Evolutionary conservation across 2,888 invertebrate species (phyloP).

Genomic region (Chelonus formosanus): DNA sequence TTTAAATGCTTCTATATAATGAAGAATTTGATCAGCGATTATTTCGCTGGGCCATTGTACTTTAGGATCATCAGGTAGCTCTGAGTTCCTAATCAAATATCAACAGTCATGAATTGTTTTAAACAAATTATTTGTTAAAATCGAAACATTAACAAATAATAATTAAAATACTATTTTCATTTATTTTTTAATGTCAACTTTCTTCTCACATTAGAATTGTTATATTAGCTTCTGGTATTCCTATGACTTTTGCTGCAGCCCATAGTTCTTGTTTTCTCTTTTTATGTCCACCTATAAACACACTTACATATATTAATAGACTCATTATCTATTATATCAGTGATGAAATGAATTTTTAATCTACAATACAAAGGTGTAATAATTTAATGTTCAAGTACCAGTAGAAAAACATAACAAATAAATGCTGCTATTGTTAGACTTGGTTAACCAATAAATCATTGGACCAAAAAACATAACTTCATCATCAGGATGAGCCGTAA

Average conservation of each 20-base stretch:
- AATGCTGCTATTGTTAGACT: constrained; percentile 74
- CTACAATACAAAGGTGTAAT: no score
- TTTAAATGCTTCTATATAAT: constrained; percentile 76
- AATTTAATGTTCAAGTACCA: constrained; percentile 67
- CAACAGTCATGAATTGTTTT: constrained; percentile 15
- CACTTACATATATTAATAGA: constrained; percentile 39
- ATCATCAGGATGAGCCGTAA: constrained; percentile 97
- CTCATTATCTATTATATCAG: constrained; percentile 17
- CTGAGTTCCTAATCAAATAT: constrained; percentile 72
- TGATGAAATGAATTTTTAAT: background rate
- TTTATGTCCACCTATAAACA: constrained; percentile 56
- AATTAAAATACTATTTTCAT: no score
- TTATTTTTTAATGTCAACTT: background rate
- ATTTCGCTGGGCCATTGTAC: constrained; percentile 79
- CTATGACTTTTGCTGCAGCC: constrained; percentile 80
- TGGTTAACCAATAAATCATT: constrained; percentile 75
- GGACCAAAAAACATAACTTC: constrained; percentile 99
- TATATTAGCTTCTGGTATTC: constrained; percentile 81
- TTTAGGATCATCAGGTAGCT: constrained; percentile 80
- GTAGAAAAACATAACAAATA: constrained; percentile 86
- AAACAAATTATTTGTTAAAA: background rate
- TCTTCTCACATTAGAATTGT: constrained; percentile 68
- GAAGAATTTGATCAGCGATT: constrained; percentile 72
- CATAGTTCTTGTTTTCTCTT: constrained; percentile 81
- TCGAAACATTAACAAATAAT: no score